Evolutionary conservation across 2,888 invertebrate genomes (phyloP), one percentile per base, ranked within the genome.

Genomic region (Trichogramma evanescens): DNA sequence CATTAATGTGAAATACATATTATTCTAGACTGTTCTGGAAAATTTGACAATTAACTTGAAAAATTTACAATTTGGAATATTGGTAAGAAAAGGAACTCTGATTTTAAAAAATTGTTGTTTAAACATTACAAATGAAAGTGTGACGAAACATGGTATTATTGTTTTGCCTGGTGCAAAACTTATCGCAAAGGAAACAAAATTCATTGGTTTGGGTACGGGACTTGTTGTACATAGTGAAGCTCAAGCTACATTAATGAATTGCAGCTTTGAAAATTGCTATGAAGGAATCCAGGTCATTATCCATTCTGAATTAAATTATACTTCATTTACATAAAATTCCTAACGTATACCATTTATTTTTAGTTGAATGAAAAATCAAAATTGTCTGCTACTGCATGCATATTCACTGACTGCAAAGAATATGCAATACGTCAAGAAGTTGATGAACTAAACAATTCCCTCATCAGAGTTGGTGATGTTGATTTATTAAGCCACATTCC

Each of bases 111-210:
- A 81, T 65, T 85, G 85, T 67, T 78, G 74, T 65, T 71, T 86
- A 53, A 67, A 80, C 48, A 82, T 82, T 1, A 77, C 81, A 67
- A 79, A 79, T 46, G 74, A 76, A 50, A 82, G 82, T 2, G 80
- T 81, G 5, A 82, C 82, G 2, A 82, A 82, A 68, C 80, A 83
- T 67, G 84, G 82, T 38, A 78, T 85, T 40, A 78, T 83, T n/a
- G 81, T 81, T 52, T 69, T 81, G 67, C 71, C 78, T 57, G 77
- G 80, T 66, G 70, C 77, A 59, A 69, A 77, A 62, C 64, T 85
- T 4, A 70, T 77, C 41, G 68, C 83, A 4, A 72, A 80, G 8
- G 77, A 81, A 63, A 83, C 82, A 54, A 68, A 76, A 10, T 78
- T 86, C 42, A 74, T 74, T 48, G 78, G 80, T 46, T 82, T 85